phyloP scores from a whole-genome alignment of 1,140 invertebrate genomes.

The Nasonia vitripennis region DNA sequence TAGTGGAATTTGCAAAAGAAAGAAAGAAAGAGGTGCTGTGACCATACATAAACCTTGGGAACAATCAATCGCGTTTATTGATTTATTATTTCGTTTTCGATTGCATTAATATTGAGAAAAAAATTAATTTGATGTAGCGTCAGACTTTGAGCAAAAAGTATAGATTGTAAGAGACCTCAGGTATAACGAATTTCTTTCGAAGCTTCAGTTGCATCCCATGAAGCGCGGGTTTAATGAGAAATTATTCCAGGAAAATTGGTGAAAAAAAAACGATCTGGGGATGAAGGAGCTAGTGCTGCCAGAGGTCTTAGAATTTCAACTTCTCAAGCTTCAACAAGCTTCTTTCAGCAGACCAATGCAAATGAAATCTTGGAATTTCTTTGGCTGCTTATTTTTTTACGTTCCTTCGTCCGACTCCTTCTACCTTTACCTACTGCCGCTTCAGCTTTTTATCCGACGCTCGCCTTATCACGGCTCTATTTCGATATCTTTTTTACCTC shows the following conservation, averaged over 20 bases:
- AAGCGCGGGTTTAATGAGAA: background rate
- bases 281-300: constrained; percentile 14
- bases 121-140: no score
- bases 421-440: background rate
- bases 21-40: no score
- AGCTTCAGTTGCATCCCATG: background rate
- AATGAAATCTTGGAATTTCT: constrained; percentile 11
- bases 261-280: constrained; percentile 12
- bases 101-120: no score
- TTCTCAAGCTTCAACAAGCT: constrained; percentile 14
- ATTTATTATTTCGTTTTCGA: no score
- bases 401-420: background rate
- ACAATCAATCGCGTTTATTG: no score
- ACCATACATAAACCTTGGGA: no score
- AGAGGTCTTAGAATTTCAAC: constrained; percentile 16
- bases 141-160: no score
- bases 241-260: background rate
- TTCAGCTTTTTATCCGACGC: background rate
- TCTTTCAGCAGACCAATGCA: background rate
- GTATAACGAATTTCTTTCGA: background rate
- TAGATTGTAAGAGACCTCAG: background rate
- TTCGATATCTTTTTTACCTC: constrained; percentile 7
- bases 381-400: constrained; percentile 10
- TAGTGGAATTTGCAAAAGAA: no score
- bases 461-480: background rate